phyloP scores from a whole-genome alignment of 2,888 invertebrate genomes.

The Chrysopilus asiliformis region DNA sequence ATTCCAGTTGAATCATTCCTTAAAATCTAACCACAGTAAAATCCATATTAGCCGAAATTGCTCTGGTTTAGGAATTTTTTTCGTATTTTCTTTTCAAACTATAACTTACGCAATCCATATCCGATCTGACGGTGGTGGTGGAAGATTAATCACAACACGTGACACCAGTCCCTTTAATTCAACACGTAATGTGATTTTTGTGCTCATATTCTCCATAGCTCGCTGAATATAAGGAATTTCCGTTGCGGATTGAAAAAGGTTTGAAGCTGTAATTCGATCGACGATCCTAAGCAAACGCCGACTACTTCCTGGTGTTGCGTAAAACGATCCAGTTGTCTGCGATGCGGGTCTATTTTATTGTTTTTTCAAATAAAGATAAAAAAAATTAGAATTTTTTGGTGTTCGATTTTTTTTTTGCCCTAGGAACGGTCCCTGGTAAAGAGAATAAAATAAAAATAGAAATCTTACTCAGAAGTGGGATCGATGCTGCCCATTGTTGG shows the following conservation, averaged over 20 bases:
- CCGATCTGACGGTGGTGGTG: slow-evolving; percentile 64
- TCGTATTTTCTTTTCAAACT: too few species aligned
- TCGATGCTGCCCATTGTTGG: slow-evolving; percentile 17
- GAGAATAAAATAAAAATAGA: too few species aligned
- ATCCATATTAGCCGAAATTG: too few species aligned
- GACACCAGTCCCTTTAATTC: slow-evolving; percentile 56
- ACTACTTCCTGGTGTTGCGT: slow-evolving; percentile 27
- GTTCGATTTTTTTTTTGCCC: not conserved
- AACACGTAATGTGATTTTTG: slow-evolving; percentile 55
- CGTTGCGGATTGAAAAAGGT: slow-evolving; percentile 37
- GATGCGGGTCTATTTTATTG: not conserved
- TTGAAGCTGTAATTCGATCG: slow-evolving; percentile 36
- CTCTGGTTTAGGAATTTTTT: too few species aligned
- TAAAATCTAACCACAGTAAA: too few species aligned
- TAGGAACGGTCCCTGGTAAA: too few species aligned
- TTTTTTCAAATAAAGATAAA: not conserved
- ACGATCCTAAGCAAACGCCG: slow-evolving; percentile 33
- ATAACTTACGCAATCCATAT: slow-evolving; percentile 54
- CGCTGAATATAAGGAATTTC: slow-evolving; percentile 58
- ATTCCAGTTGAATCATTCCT: too few species aligned
- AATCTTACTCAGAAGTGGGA: slow-evolving; percentile 23
- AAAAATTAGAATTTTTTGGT: not conserved
- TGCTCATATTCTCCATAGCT: slow-evolving; percentile 62
- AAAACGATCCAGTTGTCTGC: slow-evolving; percentile 8
- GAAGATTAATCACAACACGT: slow-evolving; percentile 55